Conservation (phyloP, 1,140 invertebrate genomes). For the Choristoneura fumiferana region DNA sequence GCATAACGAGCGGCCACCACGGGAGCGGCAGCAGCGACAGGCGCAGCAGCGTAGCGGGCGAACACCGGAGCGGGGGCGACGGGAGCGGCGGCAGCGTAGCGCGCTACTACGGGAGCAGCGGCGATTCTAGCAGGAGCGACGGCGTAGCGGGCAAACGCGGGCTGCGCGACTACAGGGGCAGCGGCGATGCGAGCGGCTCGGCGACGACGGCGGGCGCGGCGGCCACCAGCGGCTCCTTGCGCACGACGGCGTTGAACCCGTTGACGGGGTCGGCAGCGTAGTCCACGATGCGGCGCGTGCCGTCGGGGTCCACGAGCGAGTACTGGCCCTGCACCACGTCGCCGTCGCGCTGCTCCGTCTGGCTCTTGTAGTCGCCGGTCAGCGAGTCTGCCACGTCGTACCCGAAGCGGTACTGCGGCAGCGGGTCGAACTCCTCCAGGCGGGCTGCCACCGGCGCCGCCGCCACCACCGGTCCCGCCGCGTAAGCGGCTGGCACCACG, state of each 20-base stretch:
- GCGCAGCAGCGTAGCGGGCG: constrained; percentile 29
- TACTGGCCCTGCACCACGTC: constrained; percentile 81
- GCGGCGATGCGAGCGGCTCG: constrained; percentile 22
- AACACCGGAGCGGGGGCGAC: neutral
- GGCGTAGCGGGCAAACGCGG: constrained; percentile 11
- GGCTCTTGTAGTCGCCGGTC: constrained; percentile 82
- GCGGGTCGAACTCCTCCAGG: constrained; percentile 79
- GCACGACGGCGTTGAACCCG: constrained; percentile 81
- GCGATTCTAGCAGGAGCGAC: constrained; percentile 16
- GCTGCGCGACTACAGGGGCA: constrained; percentile 13
- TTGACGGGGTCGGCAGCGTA: constrained; percentile 80
- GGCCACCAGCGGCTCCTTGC: constrained; percentile 62
- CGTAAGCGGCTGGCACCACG: constrained; percentile 50
- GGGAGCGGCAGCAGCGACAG: constrained; percentile 28
- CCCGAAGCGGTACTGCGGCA: constrained; percentile 81
- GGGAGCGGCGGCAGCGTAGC: constrained; percentile 33
- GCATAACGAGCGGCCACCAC: constrained; percentile 33
- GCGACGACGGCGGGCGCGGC: constrained; percentile 53
- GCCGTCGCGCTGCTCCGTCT: constrained; percentile 80
- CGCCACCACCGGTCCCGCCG: constrained; percentile 57
- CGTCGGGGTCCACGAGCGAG: constrained; percentile 80
- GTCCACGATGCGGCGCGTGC: constrained; percentile 78
- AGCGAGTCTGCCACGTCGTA: constrained; percentile 81
- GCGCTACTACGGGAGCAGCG: constrained; percentile 23
- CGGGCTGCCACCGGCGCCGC: constrained; percentile 60